Percentiles rank a stretch among this genome's conserved stretches.
phyloP scores from a whole-genome alignment of 2,113 vertebrate species.

The Cynocephalus volans region DNA sequence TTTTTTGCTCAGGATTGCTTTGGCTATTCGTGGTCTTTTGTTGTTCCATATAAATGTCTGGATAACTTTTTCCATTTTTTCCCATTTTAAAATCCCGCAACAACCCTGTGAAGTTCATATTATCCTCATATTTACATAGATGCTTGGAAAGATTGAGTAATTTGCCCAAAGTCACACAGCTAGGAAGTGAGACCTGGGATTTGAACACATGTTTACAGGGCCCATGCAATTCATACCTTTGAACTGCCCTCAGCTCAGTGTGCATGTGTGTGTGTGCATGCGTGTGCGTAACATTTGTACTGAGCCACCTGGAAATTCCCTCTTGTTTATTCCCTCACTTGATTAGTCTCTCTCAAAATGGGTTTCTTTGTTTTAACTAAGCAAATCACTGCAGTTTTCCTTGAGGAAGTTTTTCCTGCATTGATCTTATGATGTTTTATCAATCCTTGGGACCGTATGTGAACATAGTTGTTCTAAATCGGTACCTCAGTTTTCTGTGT shows the following conservation, averaged over 20 bases:
- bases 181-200: background rate
- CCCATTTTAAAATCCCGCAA: background rate
- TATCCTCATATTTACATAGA: background rate
- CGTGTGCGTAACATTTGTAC: background rate
- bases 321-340: constrained; percentile 40
- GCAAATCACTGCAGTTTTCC: constrained; percentile 27
- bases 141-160: constrained; percentile 1
- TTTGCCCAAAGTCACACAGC: background rate
- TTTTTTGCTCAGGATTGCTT: no score
- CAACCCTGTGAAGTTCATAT: background rate
- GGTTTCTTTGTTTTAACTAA: constrained; percentile 76
- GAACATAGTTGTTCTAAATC: background rate
- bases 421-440: constrained; percentile 22
- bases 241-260: background rate
- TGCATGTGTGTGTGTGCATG: background rate
- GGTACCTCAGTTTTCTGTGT: background rate
- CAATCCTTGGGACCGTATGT: background rate
- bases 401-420: constrained; percentile 65
- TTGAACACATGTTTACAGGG: background rate
- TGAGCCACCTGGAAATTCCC: constrained; percentile 78
- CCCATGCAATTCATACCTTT: background rate
- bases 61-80: no score
- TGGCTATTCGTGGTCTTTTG: no score
- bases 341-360: constrained; percentile 59
- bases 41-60: no score